phyloP scores from a whole-genome alignment of 2,888 invertebrate species.

The Helleia helle region DNA sequence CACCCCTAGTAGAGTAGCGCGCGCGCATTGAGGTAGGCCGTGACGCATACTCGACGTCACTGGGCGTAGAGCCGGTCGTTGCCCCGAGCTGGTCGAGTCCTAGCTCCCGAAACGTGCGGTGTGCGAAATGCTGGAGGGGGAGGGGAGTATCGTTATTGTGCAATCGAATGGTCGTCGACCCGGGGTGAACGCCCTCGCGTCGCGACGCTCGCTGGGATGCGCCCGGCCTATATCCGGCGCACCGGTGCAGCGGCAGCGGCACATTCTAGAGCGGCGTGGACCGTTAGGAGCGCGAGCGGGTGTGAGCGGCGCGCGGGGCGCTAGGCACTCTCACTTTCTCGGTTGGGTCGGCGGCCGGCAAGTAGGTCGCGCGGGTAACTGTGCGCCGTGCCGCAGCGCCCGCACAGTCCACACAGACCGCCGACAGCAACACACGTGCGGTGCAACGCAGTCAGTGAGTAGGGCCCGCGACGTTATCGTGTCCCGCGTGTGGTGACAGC shows the following conservation, averaged over 20 bases:
- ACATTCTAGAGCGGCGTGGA: conserved; percentile 72
- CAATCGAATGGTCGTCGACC: conserved; percentile 70
- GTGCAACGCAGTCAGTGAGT: conserved; percentile 44
- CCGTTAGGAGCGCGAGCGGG: conserved; percentile 60
- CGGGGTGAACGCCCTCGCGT: conserved; percentile 66
- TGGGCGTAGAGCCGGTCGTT: conserved; percentile 55
- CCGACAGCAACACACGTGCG: conserved; percentile 75
- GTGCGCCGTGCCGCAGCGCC: conserved; percentile 69
- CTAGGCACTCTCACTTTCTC: conserved; percentile 74
- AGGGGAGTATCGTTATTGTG: conserved; percentile 53
- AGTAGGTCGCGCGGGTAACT: conserved; percentile 84
- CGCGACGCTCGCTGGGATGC: conserved; percentile 70
- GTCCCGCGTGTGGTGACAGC: conserved; percentile 24
- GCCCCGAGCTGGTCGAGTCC: conserved; percentile 48
- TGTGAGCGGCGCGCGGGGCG: conserved; percentile 39
- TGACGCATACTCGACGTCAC: conserved; percentile 70
- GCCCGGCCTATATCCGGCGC: conserved; percentile 74
- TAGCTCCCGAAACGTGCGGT: conserved; percentile 44
- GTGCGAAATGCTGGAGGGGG: conserved; percentile 26
- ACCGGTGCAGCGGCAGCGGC: conserved; percentile 69
- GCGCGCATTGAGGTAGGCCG: conserved; percentile 75
- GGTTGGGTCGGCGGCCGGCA: conserved; percentile 82
- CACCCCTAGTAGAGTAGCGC: conserved; percentile 68
- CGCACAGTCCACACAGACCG: conserved; percentile 75
- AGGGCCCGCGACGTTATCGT: conserved; percentile 47